These are phyloP conservation scores for Pseudomyrmex dendroicus DNA, from an alignment of 1,140 invertebrate species.

Conservation along the genomic window DNA sequence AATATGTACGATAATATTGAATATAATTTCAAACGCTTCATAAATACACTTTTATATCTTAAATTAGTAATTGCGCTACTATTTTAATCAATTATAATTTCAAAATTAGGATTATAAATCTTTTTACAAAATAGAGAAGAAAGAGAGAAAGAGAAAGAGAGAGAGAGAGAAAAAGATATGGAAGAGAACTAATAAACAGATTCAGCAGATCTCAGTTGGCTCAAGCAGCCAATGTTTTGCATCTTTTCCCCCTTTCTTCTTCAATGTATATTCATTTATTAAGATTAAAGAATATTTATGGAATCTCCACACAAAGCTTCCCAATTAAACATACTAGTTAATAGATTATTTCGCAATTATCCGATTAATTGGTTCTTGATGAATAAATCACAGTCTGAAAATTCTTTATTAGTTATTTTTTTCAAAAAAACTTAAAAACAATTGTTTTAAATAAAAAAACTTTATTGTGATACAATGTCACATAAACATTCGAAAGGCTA, in stretches of 20 bases:
- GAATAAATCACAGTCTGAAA: neutral
- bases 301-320: constrained; percentile 32
- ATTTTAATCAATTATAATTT: constrained; percentile 14
- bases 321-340: constrained; percentile 32
- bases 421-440: neutral
- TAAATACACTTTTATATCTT: neutral
- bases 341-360: constrained; percentile 63
- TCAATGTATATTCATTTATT: constrained; percentile 64
- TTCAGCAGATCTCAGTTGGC: constrained; percentile 32
- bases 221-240: constrained; percentile 23
- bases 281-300: constrained; percentile 64
- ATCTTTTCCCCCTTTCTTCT: neutral
- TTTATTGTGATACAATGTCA: too few relatives aligned
- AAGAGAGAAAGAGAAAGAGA: too few relatives aligned
- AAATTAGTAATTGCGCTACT: neutral
- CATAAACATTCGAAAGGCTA: too few relatives aligned
- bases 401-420: constrained; percentile 25
- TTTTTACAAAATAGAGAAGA: neutral
- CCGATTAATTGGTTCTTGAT: constrained; percentile 58
- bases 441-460: too few relatives aligned
- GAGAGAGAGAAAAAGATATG: too few relatives aligned
- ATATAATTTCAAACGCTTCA: neutral
- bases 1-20: neutral
- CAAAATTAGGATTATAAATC: constrained; percentile 22
- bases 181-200: constrained; percentile 25